Evolutionary conservation across 2,113 vertebrate genomes (phyloP).

Genomic region (Salminus brasiliensis): DNA sequence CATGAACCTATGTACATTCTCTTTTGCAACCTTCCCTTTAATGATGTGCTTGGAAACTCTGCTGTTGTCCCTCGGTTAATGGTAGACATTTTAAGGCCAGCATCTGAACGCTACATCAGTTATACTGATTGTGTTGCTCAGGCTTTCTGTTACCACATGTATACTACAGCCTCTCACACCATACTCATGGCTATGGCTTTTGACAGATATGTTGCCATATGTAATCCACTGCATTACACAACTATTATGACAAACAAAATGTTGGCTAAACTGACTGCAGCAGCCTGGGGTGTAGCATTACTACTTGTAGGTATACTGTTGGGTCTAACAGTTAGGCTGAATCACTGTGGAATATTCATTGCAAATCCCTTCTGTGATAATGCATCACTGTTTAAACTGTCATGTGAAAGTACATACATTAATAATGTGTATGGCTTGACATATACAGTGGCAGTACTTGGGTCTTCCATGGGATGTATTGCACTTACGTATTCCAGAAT

Average conservation of each 20-base stretch:
- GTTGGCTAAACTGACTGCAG: conserved; percentile 54
- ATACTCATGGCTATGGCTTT: conserved; percentile 71
- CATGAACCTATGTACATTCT: conserved; percentile 48
- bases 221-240: conserved; percentile 59
- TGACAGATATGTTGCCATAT: conserved; percentile 70
- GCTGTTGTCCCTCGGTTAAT: conserved; percentile 55
- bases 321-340: conserved; percentile 54
- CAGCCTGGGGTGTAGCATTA: conserved; percentile 38
- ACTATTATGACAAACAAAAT: conserved; percentile 61
- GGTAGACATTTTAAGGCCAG: conserved; percentile 28
- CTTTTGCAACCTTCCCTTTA: conserved; percentile 36
- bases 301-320: conserved; percentile 40
- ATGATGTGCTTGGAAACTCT: conserved; percentile 58
- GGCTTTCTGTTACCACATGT: conserved; percentile 61
- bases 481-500: conserved; percentile 63
- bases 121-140: conserved; percentile 60
- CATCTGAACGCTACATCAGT: conserved; percentile 14
- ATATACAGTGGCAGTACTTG: conserved; percentile 38
- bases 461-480: conserved; percentile 53
- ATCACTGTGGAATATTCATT: conserved; percentile 56
- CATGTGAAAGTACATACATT: conserved; percentile 55
- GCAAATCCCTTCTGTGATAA: conserved; percentile 64
- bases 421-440: conserved; percentile 63
- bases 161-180: conserved; percentile 28
- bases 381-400: conserved; percentile 65